Conservation (phyloP, 1,140 invertebrate species). For the Polypedilum vanderplanki region DNA sequence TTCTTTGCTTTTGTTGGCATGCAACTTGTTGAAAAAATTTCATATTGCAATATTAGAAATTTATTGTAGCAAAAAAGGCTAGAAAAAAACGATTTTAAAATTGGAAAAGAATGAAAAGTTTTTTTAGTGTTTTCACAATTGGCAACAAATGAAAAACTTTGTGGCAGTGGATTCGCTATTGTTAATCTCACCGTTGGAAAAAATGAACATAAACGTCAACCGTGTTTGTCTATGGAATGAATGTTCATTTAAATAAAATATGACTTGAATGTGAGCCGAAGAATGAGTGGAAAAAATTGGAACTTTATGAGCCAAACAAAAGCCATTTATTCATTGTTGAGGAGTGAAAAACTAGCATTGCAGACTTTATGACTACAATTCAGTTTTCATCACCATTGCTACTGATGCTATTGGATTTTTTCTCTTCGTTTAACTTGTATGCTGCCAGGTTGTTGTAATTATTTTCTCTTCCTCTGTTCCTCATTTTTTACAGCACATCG, state of each 20-base stretch:
- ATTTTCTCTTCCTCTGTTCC: neutral
- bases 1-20: neutral
- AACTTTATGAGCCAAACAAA: constrained; percentile 18
- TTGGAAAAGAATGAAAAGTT: neutral
- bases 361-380: constrained; percentile 5
- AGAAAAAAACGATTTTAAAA: neutral
- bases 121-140: too few species aligned
- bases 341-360: too few species aligned
- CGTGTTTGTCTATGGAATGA: neutral
- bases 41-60: neutral
- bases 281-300: neutral
- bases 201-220: neutral
- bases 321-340: neutral
- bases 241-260: constrained; percentile 20
- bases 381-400: neutral
- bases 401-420: too few species aligned
- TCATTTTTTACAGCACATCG: too few species aligned
- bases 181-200: neutral
- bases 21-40: neutral
- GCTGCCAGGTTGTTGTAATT: neutral
- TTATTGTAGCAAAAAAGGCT: neutral
- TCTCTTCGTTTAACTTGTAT: too few species aligned
- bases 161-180: neutral
- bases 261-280: too few species aligned
- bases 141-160: constrained; percentile 9